Base-by-base conservation (phyloP, 2,888 invertebrate genomes). In the Lissonota sp. region DNA sequence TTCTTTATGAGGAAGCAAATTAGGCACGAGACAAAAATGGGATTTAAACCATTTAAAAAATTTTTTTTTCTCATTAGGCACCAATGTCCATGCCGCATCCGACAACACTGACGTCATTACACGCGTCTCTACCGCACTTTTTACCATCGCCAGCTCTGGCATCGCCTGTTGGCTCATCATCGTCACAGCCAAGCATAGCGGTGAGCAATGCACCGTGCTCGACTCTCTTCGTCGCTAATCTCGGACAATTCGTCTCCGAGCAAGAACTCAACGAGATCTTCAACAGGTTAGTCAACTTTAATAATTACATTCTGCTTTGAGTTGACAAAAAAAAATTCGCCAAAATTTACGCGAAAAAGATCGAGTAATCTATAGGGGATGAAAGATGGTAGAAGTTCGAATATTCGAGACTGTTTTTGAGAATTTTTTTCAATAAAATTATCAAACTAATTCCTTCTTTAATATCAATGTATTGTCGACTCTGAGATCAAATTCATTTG, bases 191-290 rank as follows among this genome's bases (percentile, higher is more conserved):
- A 83, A 96, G 95, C 93, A 94, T 95, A 95, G 95, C 93, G 92
- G 95, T 95, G 88, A 94, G 93, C 92, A 96, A 97, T 93, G 96
- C 97, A 88, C 98, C 98, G 88, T 99, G 98, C 95, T 98, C 98
- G 90, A 99, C 99, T 87, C 96, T 99, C 87, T 99, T 99, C 94
- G 99, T 99, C 92, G 99, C 99, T 91, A 99, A 99, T 94, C 95
- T 99, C 92, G 99, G 99, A 87, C 98, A 98, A 93, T 98, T 98
- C 93, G 98, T 99, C 91, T 98, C 98, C 87, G 99, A 99, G 94
- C 99, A 99, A 92, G 99, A 99, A 93, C 96, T 99, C 88, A 99
- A 99, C 95, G 98, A 99, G 94, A 97, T 99, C 92, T 99, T 99
- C 94, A 97, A 97, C 95, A 98, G 98, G 98, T 99, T 93, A 94